These are phyloP conservation scores for Anas acuta DNA, from an alignment of 2,797 vertebrate species.

Conservation along the genomic window DNA sequence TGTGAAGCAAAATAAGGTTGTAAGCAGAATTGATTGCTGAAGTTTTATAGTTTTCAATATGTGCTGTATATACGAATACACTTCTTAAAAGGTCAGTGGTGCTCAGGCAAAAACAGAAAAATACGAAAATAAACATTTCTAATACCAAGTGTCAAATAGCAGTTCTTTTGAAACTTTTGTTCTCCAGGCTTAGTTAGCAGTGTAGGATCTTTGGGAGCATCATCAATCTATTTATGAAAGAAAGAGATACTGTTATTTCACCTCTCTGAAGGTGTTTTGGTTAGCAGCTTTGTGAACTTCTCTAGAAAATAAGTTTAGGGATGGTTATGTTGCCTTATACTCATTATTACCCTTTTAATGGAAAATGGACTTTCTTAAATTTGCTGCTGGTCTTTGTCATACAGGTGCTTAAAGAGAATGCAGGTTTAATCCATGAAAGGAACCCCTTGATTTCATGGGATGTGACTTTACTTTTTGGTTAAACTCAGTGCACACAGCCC, in stretches of 20 bases:
- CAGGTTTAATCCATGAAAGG: background rate
- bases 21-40: background rate
- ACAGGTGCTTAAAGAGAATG: background rate
- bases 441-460: background rate
- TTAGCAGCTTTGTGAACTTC: background rate
- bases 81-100: background rate
- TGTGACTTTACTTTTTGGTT: background rate
- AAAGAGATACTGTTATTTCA: background rate
- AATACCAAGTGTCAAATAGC: background rate
- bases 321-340: background rate
- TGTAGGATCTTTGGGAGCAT: background rate
- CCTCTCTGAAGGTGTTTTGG: background rate
- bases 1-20: background rate
- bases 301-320: background rate
- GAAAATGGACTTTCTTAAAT: background rate
- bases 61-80: background rate
- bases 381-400: background rate
- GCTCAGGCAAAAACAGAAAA: background rate
- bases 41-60: background rate
- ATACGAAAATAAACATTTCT: background rate
- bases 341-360: background rate
- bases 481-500: background rate
- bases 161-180: background rate
- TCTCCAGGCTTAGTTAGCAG: background rate
- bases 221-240: background rate